Conservation (phyloP, 1,140 invertebrate species). For the Pseudachorutes palmiensis region DNA sequence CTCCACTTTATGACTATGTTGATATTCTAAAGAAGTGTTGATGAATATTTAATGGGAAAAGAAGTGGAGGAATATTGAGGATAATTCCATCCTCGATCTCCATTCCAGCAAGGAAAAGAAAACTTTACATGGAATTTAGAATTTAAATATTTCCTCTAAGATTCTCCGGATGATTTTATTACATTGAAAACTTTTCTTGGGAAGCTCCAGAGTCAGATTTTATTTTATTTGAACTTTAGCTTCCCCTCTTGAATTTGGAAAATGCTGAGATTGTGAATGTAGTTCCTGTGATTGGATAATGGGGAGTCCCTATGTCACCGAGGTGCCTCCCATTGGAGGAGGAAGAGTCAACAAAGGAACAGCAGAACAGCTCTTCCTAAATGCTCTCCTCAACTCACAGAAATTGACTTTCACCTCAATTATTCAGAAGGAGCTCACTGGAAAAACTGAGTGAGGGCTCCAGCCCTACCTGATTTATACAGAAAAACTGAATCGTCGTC, state of each 20-base stretch:
- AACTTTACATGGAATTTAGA: neutral
- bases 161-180: too few relatives aligned
- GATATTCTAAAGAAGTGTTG: conserved; percentile 1
- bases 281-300: neutral
- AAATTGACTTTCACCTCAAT: conserved; percentile 39
- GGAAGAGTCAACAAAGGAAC: conserved; percentile 35
- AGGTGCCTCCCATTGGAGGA: too few relatives aligned
- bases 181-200: too few relatives aligned
- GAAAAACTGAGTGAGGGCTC: conserved; percentile 23
- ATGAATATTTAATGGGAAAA: conserved; percentile 1
- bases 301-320: too few relatives aligned
- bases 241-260: too few relatives aligned
- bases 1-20: neutral
- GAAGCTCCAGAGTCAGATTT: too few relatives aligned
- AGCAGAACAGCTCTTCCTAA: conserved; percentile 31
- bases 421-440: conserved; percentile 38
- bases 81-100: neutral
- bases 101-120: neutral
- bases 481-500: neutral
- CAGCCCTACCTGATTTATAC: neutral
- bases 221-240: too few relatives aligned
- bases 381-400: conserved; percentile 37
- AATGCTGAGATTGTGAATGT: too few relatives aligned
- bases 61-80: neutral
- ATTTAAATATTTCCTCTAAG: conserved; percentile 1